Conservation (phyloP, 2,113 vertebrate genomes). For the Phycodurus eques region DNA sequence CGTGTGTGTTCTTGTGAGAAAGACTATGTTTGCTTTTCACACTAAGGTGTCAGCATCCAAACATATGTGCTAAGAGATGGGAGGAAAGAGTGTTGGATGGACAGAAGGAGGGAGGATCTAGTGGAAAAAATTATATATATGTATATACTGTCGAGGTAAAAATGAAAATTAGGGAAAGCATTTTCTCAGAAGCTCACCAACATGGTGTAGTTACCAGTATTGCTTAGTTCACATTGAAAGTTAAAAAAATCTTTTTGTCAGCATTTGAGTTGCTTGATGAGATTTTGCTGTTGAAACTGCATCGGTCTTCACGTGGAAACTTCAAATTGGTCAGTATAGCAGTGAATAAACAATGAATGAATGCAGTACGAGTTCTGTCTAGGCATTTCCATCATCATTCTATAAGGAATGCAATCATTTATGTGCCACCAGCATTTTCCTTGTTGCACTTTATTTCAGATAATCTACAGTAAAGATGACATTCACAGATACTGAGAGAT, state of each 20-base stretch:
- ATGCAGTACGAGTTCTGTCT: background rate
- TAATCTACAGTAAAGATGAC: background rate
- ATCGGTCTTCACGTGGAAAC: background rate
- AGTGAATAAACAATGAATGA: background rate
- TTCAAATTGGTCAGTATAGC: background rate
- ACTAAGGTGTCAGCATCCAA: constrained; percentile 51
- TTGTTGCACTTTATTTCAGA: background rate
- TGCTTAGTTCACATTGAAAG: background rate
- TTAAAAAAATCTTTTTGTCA: background rate
- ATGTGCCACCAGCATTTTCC: background rate
- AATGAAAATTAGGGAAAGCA: background rate
- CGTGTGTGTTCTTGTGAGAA: constrained; percentile 39
- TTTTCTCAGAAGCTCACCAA: too few relatives aligned
- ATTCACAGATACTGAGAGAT: too few relatives aligned
- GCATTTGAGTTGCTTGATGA: background rate
- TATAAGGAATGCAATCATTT: background rate
- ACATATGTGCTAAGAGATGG: constrained; percentile 48
- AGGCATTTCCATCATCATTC: background rate
- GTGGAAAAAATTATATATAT: background rate
- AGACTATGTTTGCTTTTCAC: constrained; percentile 59
- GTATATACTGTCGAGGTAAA: background rate
- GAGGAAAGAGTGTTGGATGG: constrained; percentile 40
- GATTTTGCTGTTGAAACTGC: background rate
- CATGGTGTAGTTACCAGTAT: background rate
- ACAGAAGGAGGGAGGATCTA: background rate